Evolutionary conservation across 2,888 invertebrate genomes (phyloP).

Genomic region (Caenorhabditis uteleia): DNA sequence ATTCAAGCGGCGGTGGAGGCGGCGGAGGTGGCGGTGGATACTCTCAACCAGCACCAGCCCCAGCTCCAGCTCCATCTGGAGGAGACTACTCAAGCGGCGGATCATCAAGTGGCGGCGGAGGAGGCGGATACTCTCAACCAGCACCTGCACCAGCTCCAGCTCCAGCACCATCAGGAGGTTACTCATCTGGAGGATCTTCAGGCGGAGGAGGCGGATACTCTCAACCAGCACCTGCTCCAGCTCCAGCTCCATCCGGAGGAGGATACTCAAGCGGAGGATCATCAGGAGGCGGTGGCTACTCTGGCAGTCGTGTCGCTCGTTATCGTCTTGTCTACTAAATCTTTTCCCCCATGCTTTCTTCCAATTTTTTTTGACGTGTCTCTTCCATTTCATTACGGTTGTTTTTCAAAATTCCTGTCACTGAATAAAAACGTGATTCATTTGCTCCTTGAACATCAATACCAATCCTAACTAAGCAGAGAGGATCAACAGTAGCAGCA

Average conservation of each 20-base stretch:
- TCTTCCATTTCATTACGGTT: too few species aligned
- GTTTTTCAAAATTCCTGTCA: too few species aligned
- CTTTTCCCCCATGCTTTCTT: too few species aligned
- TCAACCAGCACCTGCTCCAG: slow-evolving; percentile 4
- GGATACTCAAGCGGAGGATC: too few species aligned
- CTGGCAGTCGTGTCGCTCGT: slow-evolving; percentile 21
- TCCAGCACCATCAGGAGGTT: not conserved
- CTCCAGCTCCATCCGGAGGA: not conserved
- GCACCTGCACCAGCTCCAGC: not conserved
- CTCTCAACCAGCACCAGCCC: slow-evolving; percentile 5
- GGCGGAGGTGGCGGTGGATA: slow-evolving; percentile 13
- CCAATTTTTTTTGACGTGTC: too few species aligned
- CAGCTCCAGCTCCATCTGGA: not conserved
- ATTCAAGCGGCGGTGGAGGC: slow-evolving; percentile 14
- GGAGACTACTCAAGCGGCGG: too few species aligned
- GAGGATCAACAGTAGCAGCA: too few species aligned
- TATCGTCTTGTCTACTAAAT: slow-evolving; percentile 14
- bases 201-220: slow-evolving; percentile 13
- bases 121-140: too few species aligned
- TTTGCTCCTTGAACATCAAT: too few species aligned
- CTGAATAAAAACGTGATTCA: too few species aligned
- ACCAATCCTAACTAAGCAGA: too few species aligned
- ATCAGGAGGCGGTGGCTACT: slow-evolving; percentile 9
- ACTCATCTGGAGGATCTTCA: not conserved
- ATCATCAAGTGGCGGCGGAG: slow-evolving; percentile 7